Conservation (phyloP, 2,888 invertebrate species). For the Ormia ochracea region DNA sequence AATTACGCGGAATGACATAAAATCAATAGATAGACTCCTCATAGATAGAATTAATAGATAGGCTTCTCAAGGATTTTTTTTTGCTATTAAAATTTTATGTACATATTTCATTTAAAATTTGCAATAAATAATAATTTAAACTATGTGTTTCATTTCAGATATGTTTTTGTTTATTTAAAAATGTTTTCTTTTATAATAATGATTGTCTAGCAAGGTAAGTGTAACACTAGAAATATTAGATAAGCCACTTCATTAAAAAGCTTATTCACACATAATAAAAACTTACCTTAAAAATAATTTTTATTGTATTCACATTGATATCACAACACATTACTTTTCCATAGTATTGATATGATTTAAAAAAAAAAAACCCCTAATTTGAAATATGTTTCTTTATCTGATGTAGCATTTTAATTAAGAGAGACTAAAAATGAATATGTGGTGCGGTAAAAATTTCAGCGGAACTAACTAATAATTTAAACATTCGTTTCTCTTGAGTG, state of each 20-base stretch:
- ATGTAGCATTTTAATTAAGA: slow-evolving; percentile 1
- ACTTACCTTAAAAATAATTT: slow-evolving; percentile 48
- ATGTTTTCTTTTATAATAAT: neutral
- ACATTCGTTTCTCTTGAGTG: slow-evolving; percentile 22
- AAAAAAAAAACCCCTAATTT: too few relatives aligned
- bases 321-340: neutral
- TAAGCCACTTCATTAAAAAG: too few relatives aligned
- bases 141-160: slow-evolving; percentile 51
- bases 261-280: slow-evolving; percentile 59
- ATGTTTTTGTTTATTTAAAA: slow-evolving; percentile 21
- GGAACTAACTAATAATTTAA: slow-evolving; percentile 58
- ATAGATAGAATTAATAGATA: too few relatives aligned
- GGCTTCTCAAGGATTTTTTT: too few relatives aligned
- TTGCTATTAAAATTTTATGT: neutral
- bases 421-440: neutral
- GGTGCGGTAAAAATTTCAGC: slow-evolving; percentile 42
- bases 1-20: too few relatives aligned
- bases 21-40: too few relatives aligned
- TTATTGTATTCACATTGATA: neutral
- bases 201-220: slow-evolving; percentile 11
- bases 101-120: neutral
- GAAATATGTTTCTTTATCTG: too few relatives aligned
- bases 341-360: neutral
- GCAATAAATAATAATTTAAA: slow-evolving; percentile 40
- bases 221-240: neutral